Evolutionary conservation across 2,888 invertebrate species (phyloP), one percentile per base, ranked within the genome.

Genomic region (Drosophila parthenogenetica): DNA sequence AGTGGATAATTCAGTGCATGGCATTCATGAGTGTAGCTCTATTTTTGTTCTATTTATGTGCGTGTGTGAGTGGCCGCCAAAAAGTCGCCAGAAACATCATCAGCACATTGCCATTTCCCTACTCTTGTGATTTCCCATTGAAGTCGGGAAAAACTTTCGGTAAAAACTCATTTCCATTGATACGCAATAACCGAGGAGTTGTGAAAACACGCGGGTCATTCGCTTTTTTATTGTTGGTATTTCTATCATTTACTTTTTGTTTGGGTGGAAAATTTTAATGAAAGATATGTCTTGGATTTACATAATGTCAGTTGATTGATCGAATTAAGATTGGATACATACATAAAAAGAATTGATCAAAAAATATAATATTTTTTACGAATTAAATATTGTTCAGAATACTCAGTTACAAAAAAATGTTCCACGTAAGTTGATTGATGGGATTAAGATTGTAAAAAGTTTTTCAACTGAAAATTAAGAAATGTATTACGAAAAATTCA

Each of bases 101-200:
- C 73, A 78, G 46, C 60, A 29, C 42, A 39, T 53, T 48, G n/a
- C 32, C 53, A 53, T 29, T 5, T 7, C 35, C 25, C 22, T 39
- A 11, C 25, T 37, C 19, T n/a, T 5, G 11, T 8, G 35, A 35
- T 13, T 35, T 35, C 13, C 35, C 35, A 46, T 37, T 54, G 42
- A 60, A 66, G 46, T 65, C 51, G 40, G 43, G 43, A 58, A 39
- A 62, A 73, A 66, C 55, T 81, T 77, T 68, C 49, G 64, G 68
- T 64, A 77, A 69, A 85, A 79, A 73, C 87, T 74, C 70, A 77
- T 73, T 87, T 77, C 65, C 77, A 87, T 87, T 85, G 88, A 87
- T 81, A 81, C 85, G 86, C 83, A 85, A 69, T 82, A 79, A 81
- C 67, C 40, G 46, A 50, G 25, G 48, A 51, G 37, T 48, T 63